phyloP scores from a whole-genome alignment of 2,888 invertebrate genomes.

The Nomada ruficornis region DNA sequence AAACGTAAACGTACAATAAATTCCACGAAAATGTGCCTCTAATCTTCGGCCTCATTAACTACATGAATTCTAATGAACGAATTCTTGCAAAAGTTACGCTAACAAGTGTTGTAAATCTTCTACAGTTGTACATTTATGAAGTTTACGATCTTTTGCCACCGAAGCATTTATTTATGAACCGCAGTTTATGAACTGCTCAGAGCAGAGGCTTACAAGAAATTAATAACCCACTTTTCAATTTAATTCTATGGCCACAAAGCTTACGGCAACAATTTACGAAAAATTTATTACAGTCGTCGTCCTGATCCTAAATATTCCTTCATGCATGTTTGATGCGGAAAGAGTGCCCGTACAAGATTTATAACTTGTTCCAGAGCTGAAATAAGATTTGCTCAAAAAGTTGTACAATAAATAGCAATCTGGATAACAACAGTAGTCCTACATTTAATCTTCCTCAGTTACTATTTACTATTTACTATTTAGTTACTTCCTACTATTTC shows the following conservation, averaged over 20 bases:
- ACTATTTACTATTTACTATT: too few relatives aligned
- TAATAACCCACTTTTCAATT: not conserved
- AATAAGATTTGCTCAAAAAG: not conserved
- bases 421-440: too few relatives aligned
- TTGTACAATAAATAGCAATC: not conserved
- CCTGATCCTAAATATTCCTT: not conserved
- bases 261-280: not conserved
- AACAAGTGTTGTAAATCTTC: not conserved
- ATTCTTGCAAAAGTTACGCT: not conserved
- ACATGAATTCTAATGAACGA: constrained; percentile 1
- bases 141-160: not conserved
- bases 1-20: too few relatives aligned
- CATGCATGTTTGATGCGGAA: not conserved
- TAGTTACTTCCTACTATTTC: too few relatives aligned
- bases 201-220: not conserved
- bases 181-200: not conserved
- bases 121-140: constrained; percentile 3
- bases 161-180: not conserved
- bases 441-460: too few relatives aligned
- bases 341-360: not conserved
- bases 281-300: not conserved
- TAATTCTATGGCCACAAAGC: not conserved
- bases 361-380: not conserved
- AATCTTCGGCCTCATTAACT: not conserved
- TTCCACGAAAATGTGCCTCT: not conserved